Conservation (phyloP, 1,140 invertebrate species). For the Bradysia coprophila region DNA sequence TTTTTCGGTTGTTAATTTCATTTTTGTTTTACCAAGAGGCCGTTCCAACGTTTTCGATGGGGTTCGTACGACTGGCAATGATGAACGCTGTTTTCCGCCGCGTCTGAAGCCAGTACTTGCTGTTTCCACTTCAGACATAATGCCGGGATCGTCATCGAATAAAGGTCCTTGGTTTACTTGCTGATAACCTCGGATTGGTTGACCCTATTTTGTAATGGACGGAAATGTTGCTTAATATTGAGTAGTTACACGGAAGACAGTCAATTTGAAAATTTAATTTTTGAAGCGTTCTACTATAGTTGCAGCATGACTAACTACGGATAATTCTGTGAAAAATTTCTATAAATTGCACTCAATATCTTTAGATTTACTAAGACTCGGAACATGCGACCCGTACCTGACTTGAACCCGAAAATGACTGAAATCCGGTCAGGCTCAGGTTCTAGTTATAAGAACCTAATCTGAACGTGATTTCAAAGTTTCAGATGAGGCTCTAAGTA, state of each 20-base stretch:
- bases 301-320: background rate
- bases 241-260: slow-evolving; percentile 8
- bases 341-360: too few species aligned
- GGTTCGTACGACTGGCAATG: slow-evolving; percentile 81
- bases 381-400: too few species aligned
- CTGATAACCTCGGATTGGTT: slow-evolving; percentile 50
- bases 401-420: too few species aligned
- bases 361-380: too few species aligned
- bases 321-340: too few species aligned
- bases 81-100: slow-evolving; percentile 77
- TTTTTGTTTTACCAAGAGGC: slow-evolving; percentile 60
- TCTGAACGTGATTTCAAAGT: too few species aligned
- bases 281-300: background rate
- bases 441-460: too few species aligned
- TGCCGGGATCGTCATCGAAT: slow-evolving; percentile 87
- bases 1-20: too few species aligned
- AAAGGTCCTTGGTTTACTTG: slow-evolving; percentile 51
- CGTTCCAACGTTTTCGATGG: slow-evolving; percentile 86
- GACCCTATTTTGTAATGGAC: slow-evolving; percentile 46
- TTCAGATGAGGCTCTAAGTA: too few species aligned
- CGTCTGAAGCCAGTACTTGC: slow-evolving; percentile 78
- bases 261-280: background rate
- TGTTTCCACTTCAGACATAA: slow-evolving; percentile 94
- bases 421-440: too few species aligned
- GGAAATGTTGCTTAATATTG: too few species aligned